These are phyloP conservation scores for Apogon talboti DNA, from an alignment of 2,797 vertebrate genomes.

Conservation along the genomic window DNA sequence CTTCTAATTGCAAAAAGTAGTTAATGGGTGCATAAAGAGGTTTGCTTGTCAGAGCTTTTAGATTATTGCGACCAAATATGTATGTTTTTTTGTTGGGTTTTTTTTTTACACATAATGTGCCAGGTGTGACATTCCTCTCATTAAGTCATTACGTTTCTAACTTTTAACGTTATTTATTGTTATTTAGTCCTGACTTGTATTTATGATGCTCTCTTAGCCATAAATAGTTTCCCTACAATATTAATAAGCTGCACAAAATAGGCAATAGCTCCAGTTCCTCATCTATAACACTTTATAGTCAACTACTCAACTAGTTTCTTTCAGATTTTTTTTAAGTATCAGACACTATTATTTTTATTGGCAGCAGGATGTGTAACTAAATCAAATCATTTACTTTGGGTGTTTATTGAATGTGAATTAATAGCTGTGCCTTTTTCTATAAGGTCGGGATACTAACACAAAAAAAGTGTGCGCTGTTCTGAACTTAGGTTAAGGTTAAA, in stretches of 20 bases:
- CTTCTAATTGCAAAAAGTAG: slow-evolving; percentile 21
- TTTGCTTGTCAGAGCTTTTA: slow-evolving; percentile 41
- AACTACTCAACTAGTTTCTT: slow-evolving; percentile 19
- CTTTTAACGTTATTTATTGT: slow-evolving; percentile 67
- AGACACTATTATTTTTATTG: slow-evolving; percentile 24
- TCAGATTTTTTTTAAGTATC: slow-evolving; percentile 28
- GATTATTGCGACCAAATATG: slow-evolving; percentile 62
- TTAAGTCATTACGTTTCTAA: slow-evolving; percentile 53
- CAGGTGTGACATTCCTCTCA: slow-evolving; percentile 49
- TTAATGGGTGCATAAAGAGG: slow-evolving; percentile 16
- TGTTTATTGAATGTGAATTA: slow-evolving; percentile 31
- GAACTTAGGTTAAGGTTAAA: slow-evolving; percentile 11
- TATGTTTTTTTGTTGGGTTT: background rate
- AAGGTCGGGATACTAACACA: slow-evolving; percentile 16
- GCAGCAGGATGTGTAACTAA: slow-evolving; percentile 24
- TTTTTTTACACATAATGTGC: slow-evolving; percentile 14
- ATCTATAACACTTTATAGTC: slow-evolving; percentile 7
- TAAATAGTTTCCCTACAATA: slow-evolving; percentile 25
- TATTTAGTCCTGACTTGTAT: slow-evolving; percentile 43
- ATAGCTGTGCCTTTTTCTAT: slow-evolving; percentile 65
- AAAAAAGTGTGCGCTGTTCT: slow-evolving; percentile 16
- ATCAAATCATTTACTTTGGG: slow-evolving; percentile 19
- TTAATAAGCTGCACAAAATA: slow-evolving; percentile 46
- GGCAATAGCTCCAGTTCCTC: slow-evolving; percentile 24
- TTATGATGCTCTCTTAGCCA: slow-evolving; percentile 36